phyloP scores from a whole-genome alignment of 2,113 vertebrate genomes.

The Candoia aspera region DNA sequence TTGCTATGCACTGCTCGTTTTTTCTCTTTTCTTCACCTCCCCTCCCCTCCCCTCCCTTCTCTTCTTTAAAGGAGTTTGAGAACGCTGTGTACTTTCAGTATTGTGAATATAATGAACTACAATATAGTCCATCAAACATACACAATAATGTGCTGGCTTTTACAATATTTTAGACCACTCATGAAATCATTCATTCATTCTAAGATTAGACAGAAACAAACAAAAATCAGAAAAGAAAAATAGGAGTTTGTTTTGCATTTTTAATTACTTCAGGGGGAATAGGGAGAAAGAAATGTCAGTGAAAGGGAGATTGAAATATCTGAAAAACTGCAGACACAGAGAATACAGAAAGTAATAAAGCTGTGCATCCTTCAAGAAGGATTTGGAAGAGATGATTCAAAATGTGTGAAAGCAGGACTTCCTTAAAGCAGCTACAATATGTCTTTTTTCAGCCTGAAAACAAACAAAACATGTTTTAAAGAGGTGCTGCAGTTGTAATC shows the following conservation, averaged over 20 bases:
- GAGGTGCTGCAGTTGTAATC: not conserved
- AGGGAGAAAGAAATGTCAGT: not conserved
- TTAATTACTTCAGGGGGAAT: not conserved
- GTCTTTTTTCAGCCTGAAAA: not conserved
- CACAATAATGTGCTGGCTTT: not conserved
- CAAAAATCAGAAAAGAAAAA: not conserved
- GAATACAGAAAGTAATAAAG: not conserved
- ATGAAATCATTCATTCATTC: not conserved
- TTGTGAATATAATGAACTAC: not conserved
- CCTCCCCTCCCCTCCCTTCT: not conserved
- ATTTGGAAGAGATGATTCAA: not conserved
- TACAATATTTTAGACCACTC: not conserved
- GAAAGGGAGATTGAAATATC: not conserved
- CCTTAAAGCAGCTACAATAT: not conserved
- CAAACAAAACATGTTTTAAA: not conserved
- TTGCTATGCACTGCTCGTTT: not conserved
- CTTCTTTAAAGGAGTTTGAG: not conserved
- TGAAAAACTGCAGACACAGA: not conserved
- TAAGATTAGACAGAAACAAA: not conserved
- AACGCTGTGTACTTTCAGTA: not conserved
- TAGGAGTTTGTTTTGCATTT: not conserved
- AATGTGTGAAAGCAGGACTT: not conserved
- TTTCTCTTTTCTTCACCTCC: not conserved
- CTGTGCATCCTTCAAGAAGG: not conserved
- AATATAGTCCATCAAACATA: not conserved